Conservation (phyloP, 2,797 vertebrate genomes). For the Gymnocypris eckloni region DNA sequence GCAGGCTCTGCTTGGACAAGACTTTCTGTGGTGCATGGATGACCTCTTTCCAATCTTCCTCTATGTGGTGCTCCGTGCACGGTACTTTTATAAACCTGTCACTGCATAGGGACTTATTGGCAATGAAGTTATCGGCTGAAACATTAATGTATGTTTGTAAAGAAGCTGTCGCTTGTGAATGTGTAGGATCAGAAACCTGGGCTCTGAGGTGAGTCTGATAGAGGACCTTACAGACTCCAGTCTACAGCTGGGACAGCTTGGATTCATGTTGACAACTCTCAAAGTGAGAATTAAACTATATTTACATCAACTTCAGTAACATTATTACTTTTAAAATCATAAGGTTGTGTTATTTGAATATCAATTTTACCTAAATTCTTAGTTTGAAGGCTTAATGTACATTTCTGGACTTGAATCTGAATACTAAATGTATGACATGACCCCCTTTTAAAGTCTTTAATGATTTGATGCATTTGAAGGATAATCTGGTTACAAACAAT, state of each 20-base stretch:
- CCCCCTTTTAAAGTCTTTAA: not conserved
- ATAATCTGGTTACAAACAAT: not conserved
- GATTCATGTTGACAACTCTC: slow-evolving; percentile 96
- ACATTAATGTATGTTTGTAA: slow-evolving; percentile 6
- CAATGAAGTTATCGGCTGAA: not conserved
- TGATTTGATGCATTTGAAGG: not conserved
- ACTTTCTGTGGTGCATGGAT: slow-evolving; percentile 97
- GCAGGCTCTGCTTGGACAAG: slow-evolving; percentile 81
- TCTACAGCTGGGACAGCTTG: slow-evolving; percentile 92
- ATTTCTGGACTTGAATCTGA: not conserved
- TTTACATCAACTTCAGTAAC: not conserved
- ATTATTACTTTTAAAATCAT: not conserved
- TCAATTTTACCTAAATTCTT: not conserved
- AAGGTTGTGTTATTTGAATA: not conserved
- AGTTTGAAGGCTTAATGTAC: not conserved
- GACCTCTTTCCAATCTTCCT: slow-evolving; percentile 96
- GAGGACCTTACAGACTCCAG: slow-evolving; percentile 96
- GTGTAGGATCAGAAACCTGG: slow-evolving; percentile 91
- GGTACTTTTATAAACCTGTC: slow-evolving; percentile 71
- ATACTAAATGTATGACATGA: not conserved
- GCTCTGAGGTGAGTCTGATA: slow-evolving; percentile 92
- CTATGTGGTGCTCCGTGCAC: slow-evolving; percentile 94
- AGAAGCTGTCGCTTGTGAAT: slow-evolving; percentile 8
- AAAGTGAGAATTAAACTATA: slow-evolving; percentile 77
- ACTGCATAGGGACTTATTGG: not conserved